Conservation (phyloP, 2,888 invertebrate species). For the Stenotaenia linearis region DNA sequence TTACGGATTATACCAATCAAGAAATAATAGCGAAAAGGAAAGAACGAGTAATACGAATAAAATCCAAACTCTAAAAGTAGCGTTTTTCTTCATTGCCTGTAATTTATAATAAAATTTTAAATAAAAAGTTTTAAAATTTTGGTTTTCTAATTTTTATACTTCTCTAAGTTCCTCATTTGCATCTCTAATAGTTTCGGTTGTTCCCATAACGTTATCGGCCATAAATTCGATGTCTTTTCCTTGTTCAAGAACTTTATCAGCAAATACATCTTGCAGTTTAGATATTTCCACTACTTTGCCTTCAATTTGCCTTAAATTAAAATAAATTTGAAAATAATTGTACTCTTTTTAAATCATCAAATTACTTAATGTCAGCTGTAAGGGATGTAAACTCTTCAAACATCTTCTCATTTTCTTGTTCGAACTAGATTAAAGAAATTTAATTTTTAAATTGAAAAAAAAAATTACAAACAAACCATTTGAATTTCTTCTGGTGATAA, state of each 20-base stretch:
- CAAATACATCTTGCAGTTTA: slow-evolving; percentile 88
- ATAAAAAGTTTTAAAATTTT: not conserved
- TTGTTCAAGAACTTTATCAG: slow-evolving; percentile 89
- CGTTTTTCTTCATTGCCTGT: slow-evolving; percentile 88
- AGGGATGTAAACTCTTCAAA: slow-evolving; percentile 80
- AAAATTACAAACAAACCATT: slow-evolving; percentile 53
- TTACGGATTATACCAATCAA: slow-evolving; percentile 90
- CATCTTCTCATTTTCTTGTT: slow-evolving; percentile 81
- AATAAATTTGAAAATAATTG: not conserved
- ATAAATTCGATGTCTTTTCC: slow-evolving; percentile 89
- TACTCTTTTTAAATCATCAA: slow-evolving; percentile 48
- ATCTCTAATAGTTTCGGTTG: slow-evolving; percentile 91
- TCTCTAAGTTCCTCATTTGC: slow-evolving; percentile 96
- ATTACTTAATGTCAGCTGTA: slow-evolving; percentile 83
- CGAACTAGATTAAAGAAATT: slow-evolving; percentile 53
- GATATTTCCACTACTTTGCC: slow-evolving; percentile 90
- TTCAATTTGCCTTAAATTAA: slow-evolving; percentile 49
- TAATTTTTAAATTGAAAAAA: not conserved
- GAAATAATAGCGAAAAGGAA: slow-evolving; percentile 89
- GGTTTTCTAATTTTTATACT: slow-evolving; percentile 42
- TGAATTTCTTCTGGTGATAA: slow-evolving; percentile 81
- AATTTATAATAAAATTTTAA: not conserved
- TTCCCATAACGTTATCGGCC: slow-evolving; percentile 76
- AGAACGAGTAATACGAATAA: slow-evolving; percentile 91
- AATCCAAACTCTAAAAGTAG: slow-evolving; percentile 88